Conservation (phyloP, 1,140 invertebrate genomes). For the Drosophila miranda region DNA sequence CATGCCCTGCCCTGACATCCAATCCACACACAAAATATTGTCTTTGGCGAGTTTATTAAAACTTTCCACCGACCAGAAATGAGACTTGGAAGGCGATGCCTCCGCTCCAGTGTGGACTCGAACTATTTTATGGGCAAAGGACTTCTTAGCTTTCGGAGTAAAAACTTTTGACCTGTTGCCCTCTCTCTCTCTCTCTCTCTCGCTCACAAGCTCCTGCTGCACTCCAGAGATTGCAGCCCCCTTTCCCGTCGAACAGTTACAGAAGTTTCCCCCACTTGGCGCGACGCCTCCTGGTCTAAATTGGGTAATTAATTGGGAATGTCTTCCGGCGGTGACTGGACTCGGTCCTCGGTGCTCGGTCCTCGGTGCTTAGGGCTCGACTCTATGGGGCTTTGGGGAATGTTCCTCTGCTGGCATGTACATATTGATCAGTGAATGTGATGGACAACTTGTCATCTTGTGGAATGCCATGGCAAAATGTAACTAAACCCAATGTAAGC, state of each 20-base stretch:
- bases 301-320: slow-evolving; percentile 72
- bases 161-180: slow-evolving; percentile 72
- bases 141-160: slow-evolving; percentile 47
- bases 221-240: not conserved
- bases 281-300: slow-evolving; percentile 56
- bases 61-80: slow-evolving; percentile 41
- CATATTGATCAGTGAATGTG: no score
- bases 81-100: slow-evolving; percentile 10
- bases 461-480: no score
- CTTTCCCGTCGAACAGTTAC: not conserved
- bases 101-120: not conserved
- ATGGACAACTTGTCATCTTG: no score
- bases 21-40: slow-evolving; percentile 57
- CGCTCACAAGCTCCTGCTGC: not conserved
- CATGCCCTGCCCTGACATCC: not conserved
- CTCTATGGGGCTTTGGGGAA: no score
- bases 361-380: no score
- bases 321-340: slow-evolving; percentile 1
- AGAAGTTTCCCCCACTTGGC: slow-evolving; percentile 38
- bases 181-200: slow-evolving; percentile 10
- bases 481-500: no score
- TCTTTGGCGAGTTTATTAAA: slow-evolving; percentile 75
- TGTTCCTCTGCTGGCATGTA: no score
- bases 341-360: no score
- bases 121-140: slow-evolving; percentile 35